Base-by-base conservation (phyloP, 2,797 vertebrate genomes). In the Okamejei kenojei region DNA sequence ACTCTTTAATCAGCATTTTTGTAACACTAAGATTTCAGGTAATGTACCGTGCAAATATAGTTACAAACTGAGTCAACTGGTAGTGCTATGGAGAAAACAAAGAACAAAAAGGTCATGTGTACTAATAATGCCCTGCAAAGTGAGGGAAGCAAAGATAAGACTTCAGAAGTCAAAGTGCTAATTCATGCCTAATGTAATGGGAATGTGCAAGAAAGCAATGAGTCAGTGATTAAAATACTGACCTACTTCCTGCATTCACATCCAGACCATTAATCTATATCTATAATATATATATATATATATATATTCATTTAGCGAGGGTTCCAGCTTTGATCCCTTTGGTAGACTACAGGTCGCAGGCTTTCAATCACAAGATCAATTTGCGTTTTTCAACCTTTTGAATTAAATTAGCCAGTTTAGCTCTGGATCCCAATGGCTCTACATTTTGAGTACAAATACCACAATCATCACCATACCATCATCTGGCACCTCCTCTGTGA, bases 51-150 rank as follows among this genome's bases (percentile, higher is more conserved):
- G 26, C 61, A 84, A 84, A 61, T 58, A 82, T 58, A 86, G 58
- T 58, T 86, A 58, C 10, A 9, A 68, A 68, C 61, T 88, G 61
- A 68, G n/a, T 32, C 63, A 68, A 88, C n/a, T 68, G 65, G 61
- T 19, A 68, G n/a, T 4, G n/a, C 2, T 65, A 65, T 35, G 35
- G 61, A 88, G 63, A 88, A 32, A 68, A 0, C 29, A 63, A 88
- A n/a, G 61, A 61, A 65, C 84, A 65, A 61, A 65, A 86, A 86
- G 82, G 54, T 26, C 54, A 58, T 58, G 26, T 61, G 9, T 10
- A 81, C 80, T 58, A 21, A 84, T 58, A 84, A 84, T 61, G n/a
- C 68, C 84, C n/a, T 68, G 84, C 63, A 35, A 58, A 88, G n/a
- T 3, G 61, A 88, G 15, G 17, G 84, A 88, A 19, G 32, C 84